Evolutionary conservation across 2,888 invertebrate species (phyloP).

Genomic region (Spodoptera exigua): DNA sequence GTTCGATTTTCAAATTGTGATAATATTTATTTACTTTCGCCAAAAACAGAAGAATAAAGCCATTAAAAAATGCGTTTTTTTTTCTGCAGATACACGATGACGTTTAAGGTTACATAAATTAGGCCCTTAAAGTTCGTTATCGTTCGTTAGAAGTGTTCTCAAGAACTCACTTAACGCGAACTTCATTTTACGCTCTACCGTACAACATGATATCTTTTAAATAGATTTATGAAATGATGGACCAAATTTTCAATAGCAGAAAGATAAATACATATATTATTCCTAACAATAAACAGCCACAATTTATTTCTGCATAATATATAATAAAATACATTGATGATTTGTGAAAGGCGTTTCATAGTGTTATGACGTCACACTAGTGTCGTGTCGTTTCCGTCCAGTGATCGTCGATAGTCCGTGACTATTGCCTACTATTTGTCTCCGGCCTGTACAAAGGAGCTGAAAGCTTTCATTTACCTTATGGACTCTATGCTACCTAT

Average conservation of each 20-base stretch:
- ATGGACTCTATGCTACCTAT: constrained; percentile 41
- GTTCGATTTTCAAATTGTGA: too few relatives aligned
- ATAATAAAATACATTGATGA: constrained; percentile 22
- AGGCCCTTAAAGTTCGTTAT: too few relatives aligned
- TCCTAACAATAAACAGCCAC: background rate
- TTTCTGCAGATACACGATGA: too few relatives aligned
- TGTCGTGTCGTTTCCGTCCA: constrained; percentile 75
- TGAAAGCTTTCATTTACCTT: constrained; percentile 49
- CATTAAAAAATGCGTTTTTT: too few relatives aligned
- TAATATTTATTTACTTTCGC: too few relatives aligned
- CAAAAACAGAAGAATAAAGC: too few relatives aligned
- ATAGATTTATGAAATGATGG: too few relatives aligned
- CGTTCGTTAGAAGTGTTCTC: too few relatives aligned
- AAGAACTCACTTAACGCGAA: too few relatives aligned
- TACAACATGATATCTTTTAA: too few relatives aligned
- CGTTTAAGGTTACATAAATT: too few relatives aligned
- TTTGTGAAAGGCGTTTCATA: constrained; percentile 26
- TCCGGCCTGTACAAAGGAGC: constrained; percentile 66
- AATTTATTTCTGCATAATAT: constrained; percentile 14
- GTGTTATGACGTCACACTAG: constrained; percentile 48
- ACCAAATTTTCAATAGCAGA: background rate
- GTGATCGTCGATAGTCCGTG: constrained; percentile 76
- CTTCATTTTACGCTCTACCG: too few relatives aligned
- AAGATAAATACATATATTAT: background rate
- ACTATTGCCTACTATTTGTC: constrained; percentile 79